A percentile compares a stretch with the other conserved stretches of the same genome.
Evolutionary conservation across 1,140 invertebrate genomes (phyloP).

Genomic region (Aphidius ervi): DNA sequence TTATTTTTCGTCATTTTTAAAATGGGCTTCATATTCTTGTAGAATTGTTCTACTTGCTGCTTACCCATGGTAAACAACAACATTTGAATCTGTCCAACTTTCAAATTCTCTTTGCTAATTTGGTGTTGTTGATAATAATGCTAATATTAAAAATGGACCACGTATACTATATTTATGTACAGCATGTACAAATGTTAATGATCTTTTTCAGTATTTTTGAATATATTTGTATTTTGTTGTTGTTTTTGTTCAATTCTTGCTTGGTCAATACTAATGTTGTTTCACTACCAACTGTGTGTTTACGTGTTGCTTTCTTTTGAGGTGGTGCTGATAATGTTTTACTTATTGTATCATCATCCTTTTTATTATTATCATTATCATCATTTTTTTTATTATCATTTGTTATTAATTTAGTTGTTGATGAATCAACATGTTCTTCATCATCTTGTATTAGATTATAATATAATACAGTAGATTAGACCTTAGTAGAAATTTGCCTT

Average conservation of each 20-base stretch:
- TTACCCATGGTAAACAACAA: conserved; percentile 97
- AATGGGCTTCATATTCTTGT: conserved; percentile 98
- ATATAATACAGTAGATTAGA: too few relatives aligned
- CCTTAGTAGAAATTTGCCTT: too few relatives aligned
- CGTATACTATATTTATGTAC: conserved; percentile 90
- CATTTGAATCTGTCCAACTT: conserved; percentile 98
- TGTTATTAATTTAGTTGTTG: conserved; percentile 45
- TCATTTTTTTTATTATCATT: conserved; percentile 41
- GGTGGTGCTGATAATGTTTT: conserved; percentile 52
- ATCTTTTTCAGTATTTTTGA: conserved; percentile 93
- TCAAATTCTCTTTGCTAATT: conserved; percentile 99
- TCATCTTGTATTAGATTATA: conserved; percentile 41
- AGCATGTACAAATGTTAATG: conserved; percentile 87
- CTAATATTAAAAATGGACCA: conserved; percentile 98
- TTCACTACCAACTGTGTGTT: conserved; percentile 42
- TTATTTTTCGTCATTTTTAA: conserved; percentile 85
- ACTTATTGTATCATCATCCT: conserved; percentile 43
- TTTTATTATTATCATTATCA: conserved; percentile 57
- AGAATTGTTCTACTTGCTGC: conserved; percentile 94
- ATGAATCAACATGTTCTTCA: conserved; percentile 51
- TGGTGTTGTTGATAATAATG: conserved; percentile 97
- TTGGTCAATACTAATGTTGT: conserved; percentile 47
- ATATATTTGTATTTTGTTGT: conserved; percentile 82
- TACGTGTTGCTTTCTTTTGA: conserved; percentile 48
- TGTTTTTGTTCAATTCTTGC: conserved; percentile 94